Evolutionary conservation across 2,113 vertebrate genomes (phyloP).

Genomic region (Oryzias melastigma): DNA sequence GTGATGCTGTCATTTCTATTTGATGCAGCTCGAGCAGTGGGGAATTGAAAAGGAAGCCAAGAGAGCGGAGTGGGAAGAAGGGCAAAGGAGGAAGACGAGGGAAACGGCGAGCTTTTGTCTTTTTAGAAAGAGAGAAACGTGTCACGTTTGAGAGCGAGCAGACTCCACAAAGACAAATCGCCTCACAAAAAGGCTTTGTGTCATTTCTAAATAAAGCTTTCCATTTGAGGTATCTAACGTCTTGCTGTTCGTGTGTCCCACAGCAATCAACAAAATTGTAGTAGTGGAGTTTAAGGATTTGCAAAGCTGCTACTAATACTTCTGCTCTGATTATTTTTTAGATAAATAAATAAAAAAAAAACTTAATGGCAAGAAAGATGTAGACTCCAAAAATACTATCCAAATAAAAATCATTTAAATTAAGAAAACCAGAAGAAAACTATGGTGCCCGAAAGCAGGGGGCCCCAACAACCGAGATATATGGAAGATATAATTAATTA

Average conservation of each 20-base stretch:
- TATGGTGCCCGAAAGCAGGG: no score
- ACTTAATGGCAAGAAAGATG: no score
- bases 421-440: no score
- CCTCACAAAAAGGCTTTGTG: neutral
- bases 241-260: constrained; percentile 1
- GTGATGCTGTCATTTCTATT: constrained; percentile 42
- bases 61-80: neutral
- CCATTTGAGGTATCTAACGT: neutral
- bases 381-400: no score
- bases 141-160: neutral
- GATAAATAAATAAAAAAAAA: no score
- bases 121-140: neutral
- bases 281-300: no score
- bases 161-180: neutral
- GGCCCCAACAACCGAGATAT: no score
- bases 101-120: constrained; percentile 10
- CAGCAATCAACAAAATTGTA: no score
- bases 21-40: constrained; percentile 17
- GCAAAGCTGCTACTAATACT: no score
- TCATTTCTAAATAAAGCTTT: neutral
- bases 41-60: constrained; percentile 13
- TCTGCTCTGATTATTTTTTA: no score
- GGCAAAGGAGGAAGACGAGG: constrained; percentile 1
- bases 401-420: no score
- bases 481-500: no score